Percentiles rank a stretch among this genome's conserved stretches.
Evolutionary conservation across 2,113 vertebrate genomes (phyloP).

Genomic region (Lophotis ruficrista): DNA sequence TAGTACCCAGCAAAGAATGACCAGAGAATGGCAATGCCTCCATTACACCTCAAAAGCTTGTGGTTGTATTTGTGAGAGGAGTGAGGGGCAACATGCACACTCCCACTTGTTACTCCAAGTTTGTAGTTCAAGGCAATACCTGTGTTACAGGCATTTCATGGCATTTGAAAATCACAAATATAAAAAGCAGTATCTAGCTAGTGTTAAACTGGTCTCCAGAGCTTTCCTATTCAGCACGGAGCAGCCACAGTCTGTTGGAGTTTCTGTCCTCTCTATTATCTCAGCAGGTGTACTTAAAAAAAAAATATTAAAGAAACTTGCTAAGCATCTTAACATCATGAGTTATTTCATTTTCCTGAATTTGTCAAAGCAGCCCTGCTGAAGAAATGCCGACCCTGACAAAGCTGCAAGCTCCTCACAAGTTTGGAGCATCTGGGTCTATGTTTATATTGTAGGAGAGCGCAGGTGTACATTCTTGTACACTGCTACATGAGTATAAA

Average conservation of each 20-base stretch:
- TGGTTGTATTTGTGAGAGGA: rapidly evolving
- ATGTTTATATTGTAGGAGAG: not conserved
- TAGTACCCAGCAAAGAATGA: not conserved
- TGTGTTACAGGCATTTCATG: not conserved
- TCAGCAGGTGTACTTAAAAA: not conserved
- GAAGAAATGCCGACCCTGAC: not conserved
- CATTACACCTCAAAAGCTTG: not conserved
- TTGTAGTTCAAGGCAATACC: not conserved
- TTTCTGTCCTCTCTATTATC: not conserved
- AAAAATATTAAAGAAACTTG: not conserved
- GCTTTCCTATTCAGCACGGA: not conserved
- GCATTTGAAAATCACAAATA: not conserved
- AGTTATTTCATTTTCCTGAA: not conserved
- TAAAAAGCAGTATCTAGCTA: not conserved
- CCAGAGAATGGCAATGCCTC: not conserved
- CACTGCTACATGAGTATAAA: not conserved
- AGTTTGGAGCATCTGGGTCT: not conserved
- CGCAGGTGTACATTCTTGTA: rapidly evolving
- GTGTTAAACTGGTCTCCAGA: not conserved
- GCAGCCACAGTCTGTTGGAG: not conserved
- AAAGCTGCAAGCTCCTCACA: not conserved
- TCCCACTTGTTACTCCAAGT: not conserved
- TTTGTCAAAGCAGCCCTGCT: not conserved
- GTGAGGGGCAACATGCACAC: rapidly evolving
- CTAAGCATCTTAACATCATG: not conserved